These are phyloP conservation scores for Limonius californicus DNA, from an alignment of 1,140 invertebrate species.

Conservation along the genomic window DNA sequence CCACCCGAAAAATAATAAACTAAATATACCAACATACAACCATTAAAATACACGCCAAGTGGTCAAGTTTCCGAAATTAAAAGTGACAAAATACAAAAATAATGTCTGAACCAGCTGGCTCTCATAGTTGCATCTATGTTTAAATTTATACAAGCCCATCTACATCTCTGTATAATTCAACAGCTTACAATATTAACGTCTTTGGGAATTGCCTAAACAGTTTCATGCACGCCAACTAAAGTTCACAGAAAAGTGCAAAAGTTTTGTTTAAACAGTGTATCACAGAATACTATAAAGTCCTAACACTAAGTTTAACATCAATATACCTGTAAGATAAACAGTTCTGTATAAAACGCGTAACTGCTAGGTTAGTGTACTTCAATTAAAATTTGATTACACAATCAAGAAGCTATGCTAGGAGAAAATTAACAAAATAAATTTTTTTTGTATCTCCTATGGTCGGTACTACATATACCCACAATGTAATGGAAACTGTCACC, in stretches of 20 bases:
- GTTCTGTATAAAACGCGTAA: background rate
- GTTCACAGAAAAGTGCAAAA: background rate
- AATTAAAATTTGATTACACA: background rate
- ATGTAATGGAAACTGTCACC: too few species aligned
- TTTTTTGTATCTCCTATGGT: too few species aligned
- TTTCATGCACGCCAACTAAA: background rate
- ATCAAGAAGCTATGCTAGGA: background rate
- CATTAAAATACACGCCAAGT: too few species aligned
- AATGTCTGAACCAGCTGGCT: too few species aligned
- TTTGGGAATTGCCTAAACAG: background rate
- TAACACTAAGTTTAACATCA: background rate
- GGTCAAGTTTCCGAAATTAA: too few species aligned
- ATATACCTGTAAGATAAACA: background rate
- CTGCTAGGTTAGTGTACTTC: background rate
- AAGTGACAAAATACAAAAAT: too few species aligned
- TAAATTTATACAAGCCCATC: too few species aligned
- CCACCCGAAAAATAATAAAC: too few species aligned
- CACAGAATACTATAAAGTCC: constrained; percentile 12
- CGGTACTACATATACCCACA: too few species aligned
- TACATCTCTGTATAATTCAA: too few species aligned
- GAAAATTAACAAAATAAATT: background rate
- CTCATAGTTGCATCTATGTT: too few species aligned
- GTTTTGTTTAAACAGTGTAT: constrained; percentile 1
- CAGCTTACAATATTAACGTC: background rate
- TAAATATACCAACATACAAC: too few species aligned